phyloP scores from a whole-genome alignment of 2,113 vertebrate genomes.

The Ailuropoda melanoleuca region DNA sequence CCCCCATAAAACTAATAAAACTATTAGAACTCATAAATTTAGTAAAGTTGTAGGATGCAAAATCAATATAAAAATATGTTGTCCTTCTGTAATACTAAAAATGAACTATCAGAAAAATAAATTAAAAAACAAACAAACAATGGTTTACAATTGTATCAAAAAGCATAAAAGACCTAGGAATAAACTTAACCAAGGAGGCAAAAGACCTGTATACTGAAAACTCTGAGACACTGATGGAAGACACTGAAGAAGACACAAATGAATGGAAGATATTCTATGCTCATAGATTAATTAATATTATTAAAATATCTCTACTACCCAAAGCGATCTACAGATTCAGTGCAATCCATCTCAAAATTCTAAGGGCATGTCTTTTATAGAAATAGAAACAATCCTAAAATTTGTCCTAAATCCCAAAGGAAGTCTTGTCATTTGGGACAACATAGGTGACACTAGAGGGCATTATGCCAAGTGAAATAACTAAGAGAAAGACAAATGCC shows the following conservation, averaged over 20 bases:
- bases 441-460: background rate
- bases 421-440: background rate
- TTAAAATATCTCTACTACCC: background rate
- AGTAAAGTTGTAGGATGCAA: background rate
- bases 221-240: background rate
- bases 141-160: background rate
- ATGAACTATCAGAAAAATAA: background rate
- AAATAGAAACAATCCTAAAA: background rate
- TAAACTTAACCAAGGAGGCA: background rate
- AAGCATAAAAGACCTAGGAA: background rate
- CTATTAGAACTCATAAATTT: background rate
- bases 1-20: background rate
- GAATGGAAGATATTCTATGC: background rate
- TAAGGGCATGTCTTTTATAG: background rate
- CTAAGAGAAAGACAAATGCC: background rate
- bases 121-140: background rate
- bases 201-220: background rate
- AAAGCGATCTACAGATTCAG: background rate
- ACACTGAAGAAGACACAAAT: background rate
- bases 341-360: background rate
- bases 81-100: background rate
- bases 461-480: background rate
- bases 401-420: background rate
- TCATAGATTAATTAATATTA: background rate
- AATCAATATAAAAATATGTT: background rate